Evolutionary conservation across 2,888 invertebrate species (phyloP).

Genomic region (Dioctria linearis): DNA sequence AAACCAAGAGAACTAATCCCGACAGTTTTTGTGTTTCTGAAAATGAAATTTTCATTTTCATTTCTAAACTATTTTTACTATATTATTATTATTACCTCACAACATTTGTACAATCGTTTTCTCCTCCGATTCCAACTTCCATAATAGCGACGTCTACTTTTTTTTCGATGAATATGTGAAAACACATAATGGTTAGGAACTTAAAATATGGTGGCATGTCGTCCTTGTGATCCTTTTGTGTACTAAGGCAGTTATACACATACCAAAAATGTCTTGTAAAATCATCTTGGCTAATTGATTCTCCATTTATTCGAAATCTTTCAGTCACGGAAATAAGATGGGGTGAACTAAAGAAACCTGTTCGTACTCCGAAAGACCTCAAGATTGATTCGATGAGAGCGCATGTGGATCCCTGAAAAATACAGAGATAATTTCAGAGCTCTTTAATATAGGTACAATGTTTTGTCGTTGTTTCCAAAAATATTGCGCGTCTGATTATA

Average conservation of each 20-base stretch:
- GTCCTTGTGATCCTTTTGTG: constrained; percentile 72
- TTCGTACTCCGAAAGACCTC: constrained; percentile 85
- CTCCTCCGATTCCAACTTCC: constrained; percentile 98
- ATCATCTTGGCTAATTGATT: constrained; percentile 79
- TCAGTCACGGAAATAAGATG: constrained; percentile 94
- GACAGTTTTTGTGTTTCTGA: constrained; percentile 84
- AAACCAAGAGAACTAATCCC: constrained; percentile 93
- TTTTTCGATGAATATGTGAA: constrained; percentile 88
- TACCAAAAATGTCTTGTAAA: constrained; percentile 89
- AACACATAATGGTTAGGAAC: constrained; percentile 93
- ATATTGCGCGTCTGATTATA: too few relatives aligned
- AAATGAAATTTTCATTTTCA: constrained; percentile 15
- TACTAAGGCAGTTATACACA: constrained; percentile 78
- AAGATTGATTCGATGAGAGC: constrained; percentile 93
- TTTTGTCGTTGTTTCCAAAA: too few relatives aligned
- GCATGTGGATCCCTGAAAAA: constrained; percentile 87
- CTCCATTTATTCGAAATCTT: constrained; percentile 90
- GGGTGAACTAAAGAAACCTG: constrained; percentile 97
- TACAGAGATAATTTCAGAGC: not conserved
- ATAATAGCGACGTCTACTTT: constrained; percentile 93
- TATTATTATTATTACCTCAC: constrained; percentile 75
- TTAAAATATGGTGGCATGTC: constrained; percentile 96
- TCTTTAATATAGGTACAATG: too few relatives aligned
- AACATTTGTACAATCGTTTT: constrained; percentile 94
- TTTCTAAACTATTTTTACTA: too few relatives aligned